Evolutionary conservation across 2,797 vertebrate species (phyloP).

Genomic region (Bryconaethiops microstoma): DNA sequence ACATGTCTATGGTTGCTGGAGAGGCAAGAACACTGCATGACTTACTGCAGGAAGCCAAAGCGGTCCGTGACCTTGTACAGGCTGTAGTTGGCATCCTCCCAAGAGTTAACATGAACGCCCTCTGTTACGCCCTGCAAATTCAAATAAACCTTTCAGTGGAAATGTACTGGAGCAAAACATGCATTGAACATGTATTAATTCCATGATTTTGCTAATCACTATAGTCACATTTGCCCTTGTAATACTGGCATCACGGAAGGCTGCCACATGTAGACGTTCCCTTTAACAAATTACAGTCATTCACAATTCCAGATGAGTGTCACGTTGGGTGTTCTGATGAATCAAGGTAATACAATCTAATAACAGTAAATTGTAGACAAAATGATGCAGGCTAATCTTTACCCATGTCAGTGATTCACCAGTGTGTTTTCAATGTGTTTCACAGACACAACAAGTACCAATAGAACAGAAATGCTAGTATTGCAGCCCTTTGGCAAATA

Average conservation of each 20-base stretch:
- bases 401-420: neutral
- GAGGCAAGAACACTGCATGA: conserved; percentile 37
- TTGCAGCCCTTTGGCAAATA: too few relatives aligned
- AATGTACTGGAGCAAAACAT: conserved; percentile 42
- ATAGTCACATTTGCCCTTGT: too few relatives aligned
- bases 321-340: too few relatives aligned
- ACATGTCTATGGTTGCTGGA: neutral
- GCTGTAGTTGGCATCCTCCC: conserved; percentile 87
- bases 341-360: neutral
- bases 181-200: neutral
- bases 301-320: too few relatives aligned
- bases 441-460: too few relatives aligned
- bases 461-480: too few relatives aligned
- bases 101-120: conserved; percentile 82
- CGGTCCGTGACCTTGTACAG: conserved; percentile 89
- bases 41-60: conserved; percentile 92
- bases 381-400: neutral
- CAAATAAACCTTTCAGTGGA: conserved; percentile 34
- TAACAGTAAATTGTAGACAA: neutral
- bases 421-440: neutral
- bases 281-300: neutral
- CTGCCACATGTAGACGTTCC: neutral
- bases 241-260: too few relatives aligned
- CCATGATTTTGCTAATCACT: too few relatives aligned
- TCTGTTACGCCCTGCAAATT: conserved; percentile 82